Evolutionary conservation across 2,113 vertebrate genomes (phyloP).

Genomic region (Synchiropus splendidus): DNA sequence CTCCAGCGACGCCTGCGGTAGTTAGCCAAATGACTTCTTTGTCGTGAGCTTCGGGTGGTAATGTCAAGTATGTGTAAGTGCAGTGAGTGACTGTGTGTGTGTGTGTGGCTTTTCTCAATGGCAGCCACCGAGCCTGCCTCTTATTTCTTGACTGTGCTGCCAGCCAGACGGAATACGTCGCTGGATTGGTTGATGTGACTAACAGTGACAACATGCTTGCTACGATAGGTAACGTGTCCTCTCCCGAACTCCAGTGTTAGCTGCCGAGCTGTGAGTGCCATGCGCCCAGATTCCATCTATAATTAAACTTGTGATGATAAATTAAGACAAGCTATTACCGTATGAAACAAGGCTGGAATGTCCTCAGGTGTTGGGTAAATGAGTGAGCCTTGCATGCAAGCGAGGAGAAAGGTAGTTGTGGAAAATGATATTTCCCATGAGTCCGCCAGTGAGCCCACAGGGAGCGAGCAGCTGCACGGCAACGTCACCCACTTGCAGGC

Average conservation of each 20-base stretch:
- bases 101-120: constrained; percentile 41
- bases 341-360: constrained; percentile 24
- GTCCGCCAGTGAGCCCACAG: constrained; percentile 27
- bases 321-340: constrained; percentile 35
- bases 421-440: constrained; percentile 57
- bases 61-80: constrained; percentile 51
- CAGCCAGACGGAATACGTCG: constrained; percentile 20
- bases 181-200: constrained; percentile 16
- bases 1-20: constrained; percentile 30
- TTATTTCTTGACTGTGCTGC: constrained; percentile 23
- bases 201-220: constrained; percentile 23
- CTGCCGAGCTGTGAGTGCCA: constrained; percentile 2
- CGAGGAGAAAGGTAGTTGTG: constrained; percentile 27
- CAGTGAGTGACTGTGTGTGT: constrained; percentile 9
- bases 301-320: constrained; percentile 22
- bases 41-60: constrained; percentile 42
- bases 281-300: constrained; percentile 18
- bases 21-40: constrained; percentile 48
- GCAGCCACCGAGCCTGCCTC: constrained; percentile 28
- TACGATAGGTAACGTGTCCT: constrained; percentile 14
- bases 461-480: constrained; percentile 36
- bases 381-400: constrained; percentile 48
- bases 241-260: constrained; percentile 9
- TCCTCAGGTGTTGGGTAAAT: constrained; percentile 52
- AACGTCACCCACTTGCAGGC: constrained; percentile 43